Evolutionary conservation across 1,140 invertebrate genomes (phyloP), one percentile per base, ranked within the genome.

Genomic region (Drosophila varians): DNA sequence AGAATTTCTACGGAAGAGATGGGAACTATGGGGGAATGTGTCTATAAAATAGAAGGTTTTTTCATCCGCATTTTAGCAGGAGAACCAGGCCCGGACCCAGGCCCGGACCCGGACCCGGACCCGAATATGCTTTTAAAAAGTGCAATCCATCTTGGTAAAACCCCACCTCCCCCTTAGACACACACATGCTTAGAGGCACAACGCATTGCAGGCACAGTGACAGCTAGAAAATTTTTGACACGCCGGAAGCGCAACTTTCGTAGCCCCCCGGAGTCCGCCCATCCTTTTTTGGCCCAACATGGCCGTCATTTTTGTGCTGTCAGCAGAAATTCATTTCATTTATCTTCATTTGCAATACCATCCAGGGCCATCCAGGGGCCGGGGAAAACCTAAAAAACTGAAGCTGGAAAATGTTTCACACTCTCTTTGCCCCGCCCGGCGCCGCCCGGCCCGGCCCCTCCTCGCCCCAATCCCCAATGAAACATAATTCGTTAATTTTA

Each of bases 401-500:
- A 40, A 26, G 36, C 60, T 43, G 60, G 60, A 53, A 51, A 64
- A 51, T 31, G 28, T 31, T 31, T 31, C 28, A 4, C 21, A 21
- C 28, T 31, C 28, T 31, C n/a, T n/a, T n/a, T n/a, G n/a, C n/a
- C n/a, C n/a, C n/a, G n/a, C n/a, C n/a, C n/a, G n/a, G n/a, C n/a
- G n/a, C n/a, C n/a, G n/a, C n/a, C n/a, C n/a, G n/a, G n/a, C n/a
- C n/a, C 9, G 3, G 8, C 36, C 36, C 12, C 21, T n/a, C 18
- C 19, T 14, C 8, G 8, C 36, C 18, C 6, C 45, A 12, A 4
- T 28, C 34, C 51, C 42, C 26, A 73, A 68, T 62, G 77, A 66
- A 76, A 70, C 70, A 86, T 68, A 87, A 82, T 77, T 71, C 82
- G 83, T 87, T 87, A 86, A 86, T 86, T 86, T 82, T 69, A 69